Evolutionary conservation across 1,140 invertebrate species (phyloP).

Genomic region (Euschistus heros): DNA sequence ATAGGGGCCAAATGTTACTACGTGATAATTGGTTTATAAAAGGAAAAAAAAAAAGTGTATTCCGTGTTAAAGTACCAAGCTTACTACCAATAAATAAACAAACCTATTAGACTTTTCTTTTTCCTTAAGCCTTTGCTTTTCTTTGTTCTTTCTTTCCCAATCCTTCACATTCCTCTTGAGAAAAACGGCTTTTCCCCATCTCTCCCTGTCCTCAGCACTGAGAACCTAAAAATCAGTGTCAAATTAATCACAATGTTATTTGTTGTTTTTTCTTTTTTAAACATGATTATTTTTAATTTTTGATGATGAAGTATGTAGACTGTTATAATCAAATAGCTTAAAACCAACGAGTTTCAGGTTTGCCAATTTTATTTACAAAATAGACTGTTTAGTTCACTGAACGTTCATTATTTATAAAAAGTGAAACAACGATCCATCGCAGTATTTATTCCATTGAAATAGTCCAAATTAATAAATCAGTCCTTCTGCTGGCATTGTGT

Average conservation of each 20-base stretch:
- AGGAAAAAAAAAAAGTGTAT: neutral
- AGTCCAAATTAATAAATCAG: no score
- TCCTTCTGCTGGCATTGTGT: no score
- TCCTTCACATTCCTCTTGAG: slow-evolving; percentile 47
- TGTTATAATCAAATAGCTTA: no score
- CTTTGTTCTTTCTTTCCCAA: slow-evolving; percentile 33
- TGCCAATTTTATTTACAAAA: no score
- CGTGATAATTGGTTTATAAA: no score
- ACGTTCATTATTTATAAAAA: no score
- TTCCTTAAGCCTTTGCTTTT: slow-evolving; percentile 15
- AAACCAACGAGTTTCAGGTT: no score
- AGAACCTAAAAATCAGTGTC: slow-evolving; percentile 12
- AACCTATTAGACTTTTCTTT: slow-evolving; percentile 20
- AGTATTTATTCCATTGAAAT: no score
- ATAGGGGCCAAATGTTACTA: no score
- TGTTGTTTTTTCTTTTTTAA: slow-evolving; percentile 7
- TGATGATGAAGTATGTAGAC: no score
- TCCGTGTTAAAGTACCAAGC: neutral
- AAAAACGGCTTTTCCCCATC: slow-evolving; percentile 46
- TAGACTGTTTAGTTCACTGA: no score
- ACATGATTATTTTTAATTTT: neutral
- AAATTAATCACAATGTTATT: neutral
- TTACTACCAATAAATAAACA: neutral
- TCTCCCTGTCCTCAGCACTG: slow-evolving; percentile 31
- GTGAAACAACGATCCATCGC: no score